Conservation (phyloP, 37 sponge, comb jelly and placozoan genomes). For the Dysidea cf. avara region DNA sequence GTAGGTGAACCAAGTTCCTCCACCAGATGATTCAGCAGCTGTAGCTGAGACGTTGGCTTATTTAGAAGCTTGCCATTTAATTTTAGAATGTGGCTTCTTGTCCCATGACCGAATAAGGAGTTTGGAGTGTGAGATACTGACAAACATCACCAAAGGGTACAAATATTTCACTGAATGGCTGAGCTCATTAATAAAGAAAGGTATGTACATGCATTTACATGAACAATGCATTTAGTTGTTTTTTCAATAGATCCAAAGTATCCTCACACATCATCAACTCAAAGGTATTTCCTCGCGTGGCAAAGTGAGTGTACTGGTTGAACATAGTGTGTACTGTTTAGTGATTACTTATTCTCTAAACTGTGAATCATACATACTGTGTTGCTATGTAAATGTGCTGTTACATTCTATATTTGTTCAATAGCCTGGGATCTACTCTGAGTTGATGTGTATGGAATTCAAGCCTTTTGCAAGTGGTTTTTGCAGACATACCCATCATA, state of each 20-base stretch:
- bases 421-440: conserved; percentile 28
- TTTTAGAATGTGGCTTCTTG: conserved; percentile 33
- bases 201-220: conserved; percentile 10
- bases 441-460: conserved; percentile 12
- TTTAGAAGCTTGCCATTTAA: conserved; percentile 24
- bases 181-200: not conserved
- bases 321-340: too few species aligned
- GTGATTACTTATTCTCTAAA: too few species aligned
- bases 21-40: conserved; percentile 2
- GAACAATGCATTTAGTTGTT: not conserved
- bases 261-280: not conserved
- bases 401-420: too few species aligned
- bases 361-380: too few species aligned
- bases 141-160: conserved; percentile 22
- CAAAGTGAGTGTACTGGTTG: conserved; percentile 33
- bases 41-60: not conserved
- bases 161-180: conserved; percentile 14
- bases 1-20: not conserved
- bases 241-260: not conserved
- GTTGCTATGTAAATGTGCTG: too few species aligned
- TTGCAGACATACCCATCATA: too few species aligned
- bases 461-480: conserved; percentile 9
- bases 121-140: not conserved
- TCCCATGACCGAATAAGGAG: conserved; percentile 1
- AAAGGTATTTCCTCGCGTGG: conserved; percentile 28